Percentiles rank a stretch among this genome's conserved stretches.
phyloP scores from a whole-genome alignment of 2,888 invertebrate species.

The Sarcophaga carnaria region DNA sequence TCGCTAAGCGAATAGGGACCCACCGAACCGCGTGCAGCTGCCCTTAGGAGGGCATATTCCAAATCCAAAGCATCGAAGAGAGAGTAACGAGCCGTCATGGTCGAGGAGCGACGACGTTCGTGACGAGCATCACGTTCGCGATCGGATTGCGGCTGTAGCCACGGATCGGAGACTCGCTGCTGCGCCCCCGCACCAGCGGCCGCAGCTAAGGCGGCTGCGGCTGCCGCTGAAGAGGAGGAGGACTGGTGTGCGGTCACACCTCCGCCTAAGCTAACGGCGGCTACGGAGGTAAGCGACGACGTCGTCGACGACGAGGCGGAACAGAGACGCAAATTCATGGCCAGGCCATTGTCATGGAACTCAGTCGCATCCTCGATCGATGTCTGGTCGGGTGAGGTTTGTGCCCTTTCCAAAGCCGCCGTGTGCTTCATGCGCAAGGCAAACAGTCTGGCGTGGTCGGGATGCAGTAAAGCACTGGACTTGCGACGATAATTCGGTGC shows the following conservation, averaged over 20 bases:
- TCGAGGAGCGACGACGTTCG: slow-evolving; percentile 84
- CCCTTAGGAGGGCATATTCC: slow-evolving; percentile 87
- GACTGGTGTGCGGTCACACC: slow-evolving; percentile 75
- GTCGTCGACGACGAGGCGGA: slow-evolving; percentile 84
- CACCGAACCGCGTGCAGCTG: slow-evolving; percentile 87
- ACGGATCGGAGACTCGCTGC: slow-evolving; percentile 82
- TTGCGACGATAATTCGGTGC: slow-evolving; percentile 82
- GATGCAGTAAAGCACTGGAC: slow-evolving; percentile 85
- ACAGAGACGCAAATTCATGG: slow-evolving; percentile 79
- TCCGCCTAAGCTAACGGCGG: slow-evolving; percentile 81
- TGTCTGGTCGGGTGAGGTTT: slow-evolving; percentile 80
- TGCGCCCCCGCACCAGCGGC: slow-evolving; percentile 76
- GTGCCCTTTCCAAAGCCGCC: slow-evolving; percentile 78
- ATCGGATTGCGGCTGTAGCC: slow-evolving; percentile 82
- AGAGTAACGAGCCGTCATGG: slow-evolving; percentile 86
- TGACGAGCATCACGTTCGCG: slow-evolving; percentile 78
- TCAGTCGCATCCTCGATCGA: slow-evolving; percentile 82
- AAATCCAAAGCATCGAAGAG: slow-evolving; percentile 88
- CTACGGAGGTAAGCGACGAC: slow-evolving; percentile 84
- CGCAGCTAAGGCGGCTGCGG: slow-evolving; percentile 75
- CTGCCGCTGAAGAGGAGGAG: slow-evolving; percentile 83
- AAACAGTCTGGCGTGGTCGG: slow-evolving; percentile 87
- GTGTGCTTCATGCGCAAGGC: slow-evolving; percentile 81
- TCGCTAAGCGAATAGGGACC: slow-evolving; percentile 88
- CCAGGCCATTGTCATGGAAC: slow-evolving; percentile 81